Base-by-base conservation (phyloP, 2,888 invertebrate species). In the Cryptus armator region DNA sequence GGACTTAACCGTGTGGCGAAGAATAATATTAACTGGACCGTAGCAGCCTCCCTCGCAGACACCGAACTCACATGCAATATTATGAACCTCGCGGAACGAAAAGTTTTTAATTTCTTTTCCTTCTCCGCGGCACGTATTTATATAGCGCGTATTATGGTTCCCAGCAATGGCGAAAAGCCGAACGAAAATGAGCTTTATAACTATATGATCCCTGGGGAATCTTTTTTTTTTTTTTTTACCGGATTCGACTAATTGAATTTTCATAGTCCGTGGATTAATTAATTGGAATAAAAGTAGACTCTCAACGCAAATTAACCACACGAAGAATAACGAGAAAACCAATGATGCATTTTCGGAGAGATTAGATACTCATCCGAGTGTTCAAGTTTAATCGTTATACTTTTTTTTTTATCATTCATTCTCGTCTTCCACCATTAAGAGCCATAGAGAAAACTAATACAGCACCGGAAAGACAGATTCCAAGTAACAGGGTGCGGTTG, bases 11-110 rank as follows among this genome's bases (percentile, higher is more conserved):
- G 66, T 56, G 64, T 68, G 66, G 70, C 64, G 79, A 70, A 68
- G 79, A 85, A 85, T 85, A 85, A 79, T 82, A 82, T 82, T 82
- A 85, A 85, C 85, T 82, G 85, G 85, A 82, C 85, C 82, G 68
- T 75, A 66, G 74, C 75, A 79, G 64, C 74, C 44, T 72, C 68
- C 37, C 56, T 71, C 37, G 51, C 70, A 85, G 70, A 64, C 75
- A 85, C 64, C 48, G 48, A 82, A 71, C 82, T 85, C 70, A 75
- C 82, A 82, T 70, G 85, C 79, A 66, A 79, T 85, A 64, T 85
- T 75, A 85, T 82, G 71, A 75, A 71, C 75, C n/a, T 68, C 77
- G 64, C 70, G 59, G 75, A 56, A 59, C 24, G 59, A 48, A 78
- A 85, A 59, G 74, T 82, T 85, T 85, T 85, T 75, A 79, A 85